phyloP scores from a whole-genome alignment of 1,140 invertebrate species.

The Meloidogyne exigua region DNA sequence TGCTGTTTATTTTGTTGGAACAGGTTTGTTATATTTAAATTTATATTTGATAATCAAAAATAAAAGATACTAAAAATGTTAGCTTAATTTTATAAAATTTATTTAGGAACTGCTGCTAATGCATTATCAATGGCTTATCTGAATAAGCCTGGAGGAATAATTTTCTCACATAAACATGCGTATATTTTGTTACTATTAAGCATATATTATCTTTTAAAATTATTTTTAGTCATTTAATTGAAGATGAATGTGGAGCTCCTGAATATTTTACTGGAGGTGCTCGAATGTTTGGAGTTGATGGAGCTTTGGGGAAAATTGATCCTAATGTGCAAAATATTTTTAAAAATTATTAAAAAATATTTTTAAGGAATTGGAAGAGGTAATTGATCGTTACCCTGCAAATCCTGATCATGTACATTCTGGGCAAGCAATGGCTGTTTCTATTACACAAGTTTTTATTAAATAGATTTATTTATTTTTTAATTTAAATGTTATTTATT shows the following conservation, averaged over 20 bases:
- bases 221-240: slow-evolving; percentile 22
- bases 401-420: slow-evolving; percentile 25
- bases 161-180: slow-evolving; percentile 24
- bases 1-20: slow-evolving; percentile 32
- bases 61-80: slow-evolving; percentile 2
- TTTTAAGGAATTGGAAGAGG: slow-evolving; percentile 22
- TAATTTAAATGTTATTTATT: not conserved
- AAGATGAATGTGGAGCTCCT: slow-evolving; percentile 31
- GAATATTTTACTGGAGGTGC: slow-evolving; percentile 31
- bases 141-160: slow-evolving; percentile 26
- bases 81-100: not conserved
- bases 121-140: slow-evolving; percentile 31
- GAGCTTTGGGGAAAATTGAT: slow-evolving; percentile 19
- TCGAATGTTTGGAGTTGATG: slow-evolving; percentile 19
- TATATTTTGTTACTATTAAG: not conserved
- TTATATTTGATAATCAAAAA: not conserved
- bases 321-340: not conserved
- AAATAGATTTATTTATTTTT: too few species aligned
- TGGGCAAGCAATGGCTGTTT: slow-evolving; percentile 29
- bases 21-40: slow-evolving; percentile 8
- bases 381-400: slow-evolving; percentile 16
- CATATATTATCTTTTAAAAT: not conserved
- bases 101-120: slow-evolving; percentile 29
- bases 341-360: not conserved
- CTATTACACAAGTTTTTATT: slow-evolving; percentile 27